These are phyloP conservation scores for Onthophagus taurus DNA, from an alignment of 1,140 invertebrate species.

Conservation along the genomic window DNA sequence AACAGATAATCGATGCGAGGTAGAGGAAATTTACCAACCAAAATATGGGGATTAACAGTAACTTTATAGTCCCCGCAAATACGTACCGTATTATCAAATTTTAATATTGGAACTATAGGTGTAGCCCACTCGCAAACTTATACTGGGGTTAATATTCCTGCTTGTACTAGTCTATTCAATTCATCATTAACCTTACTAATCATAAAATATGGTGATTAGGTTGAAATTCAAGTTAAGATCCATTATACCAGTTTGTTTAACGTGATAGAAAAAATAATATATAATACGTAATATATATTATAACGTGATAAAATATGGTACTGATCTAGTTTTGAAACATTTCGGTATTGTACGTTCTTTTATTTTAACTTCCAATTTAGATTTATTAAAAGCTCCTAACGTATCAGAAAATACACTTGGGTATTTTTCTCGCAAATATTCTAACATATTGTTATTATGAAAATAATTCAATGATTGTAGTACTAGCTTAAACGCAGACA, in stretches of 20 bases:
- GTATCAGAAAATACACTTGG: neutral
- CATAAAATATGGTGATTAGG: too few relatives aligned
- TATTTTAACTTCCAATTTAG: neutral
- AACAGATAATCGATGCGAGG: neutral
- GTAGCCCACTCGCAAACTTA: neutral
- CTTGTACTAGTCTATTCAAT: neutral
- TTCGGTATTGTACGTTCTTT: neutral
- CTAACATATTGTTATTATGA: too few relatives aligned
- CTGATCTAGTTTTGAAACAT: neutral
- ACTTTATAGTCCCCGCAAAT: neutral
- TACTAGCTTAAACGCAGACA: too few relatives aligned
- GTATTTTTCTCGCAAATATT: neutral
- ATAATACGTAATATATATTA: too few relatives aligned
- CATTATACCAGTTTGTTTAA: too few relatives aligned
- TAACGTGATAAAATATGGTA: too few relatives aligned
- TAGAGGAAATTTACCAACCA: too few relatives aligned
- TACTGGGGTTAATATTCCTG: neutral
- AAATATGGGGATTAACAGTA: too few relatives aligned
- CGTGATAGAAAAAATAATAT: too few relatives aligned
- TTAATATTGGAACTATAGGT: conserved; percentile 1
- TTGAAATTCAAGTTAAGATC: too few relatives aligned
- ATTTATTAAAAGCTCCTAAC: neutral
- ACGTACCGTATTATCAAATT: neutral
- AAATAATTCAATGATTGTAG: too few relatives aligned
- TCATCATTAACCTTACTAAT: neutral